phyloP scores from a whole-genome alignment of 2,888 invertebrate genomes.

The Pogonocherus hispidulus region DNA sequence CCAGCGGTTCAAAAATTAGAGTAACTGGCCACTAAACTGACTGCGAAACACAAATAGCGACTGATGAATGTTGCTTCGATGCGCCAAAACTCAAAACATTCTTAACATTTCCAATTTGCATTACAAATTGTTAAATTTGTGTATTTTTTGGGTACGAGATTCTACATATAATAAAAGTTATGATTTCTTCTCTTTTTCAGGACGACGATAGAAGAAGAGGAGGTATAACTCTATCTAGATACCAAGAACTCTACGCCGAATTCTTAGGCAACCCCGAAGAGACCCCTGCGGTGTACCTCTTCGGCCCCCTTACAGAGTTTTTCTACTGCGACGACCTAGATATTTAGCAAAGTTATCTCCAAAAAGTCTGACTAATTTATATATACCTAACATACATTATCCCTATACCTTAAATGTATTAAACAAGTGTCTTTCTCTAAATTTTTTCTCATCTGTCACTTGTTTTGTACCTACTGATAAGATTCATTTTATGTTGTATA shows the following conservation, averaged over 20 bases:
- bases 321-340: conserved; percentile 54
- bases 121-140: too few relatives aligned
- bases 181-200: conserved; percentile 68
- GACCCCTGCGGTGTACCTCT: conserved; percentile 81
- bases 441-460: background rate
- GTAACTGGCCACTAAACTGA: too few relatives aligned
- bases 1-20: too few relatives aligned
- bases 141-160: too few relatives aligned
- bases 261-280: conserved; percentile 85
- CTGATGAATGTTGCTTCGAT: too few relatives aligned
- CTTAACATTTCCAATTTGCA: too few relatives aligned
- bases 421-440: background rate
- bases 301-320: conserved; percentile 79
- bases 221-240: conserved; percentile 82
- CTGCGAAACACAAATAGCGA: too few relatives aligned
- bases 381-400: background rate
- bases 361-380: conserved; percentile 17
- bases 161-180: too few relatives aligned
- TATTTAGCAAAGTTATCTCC: conserved; percentile 16
- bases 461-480: conserved; percentile 27
- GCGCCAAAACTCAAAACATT: too few relatives aligned
- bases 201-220: conserved; percentile 86
- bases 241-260: conserved; percentile 87
- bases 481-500: conserved; percentile 26
- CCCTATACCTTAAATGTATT: conserved; percentile 10